Evolutionary conservation across 2,888 invertebrate genomes (phyloP).

Genomic region (Tipula helvola): DNA sequence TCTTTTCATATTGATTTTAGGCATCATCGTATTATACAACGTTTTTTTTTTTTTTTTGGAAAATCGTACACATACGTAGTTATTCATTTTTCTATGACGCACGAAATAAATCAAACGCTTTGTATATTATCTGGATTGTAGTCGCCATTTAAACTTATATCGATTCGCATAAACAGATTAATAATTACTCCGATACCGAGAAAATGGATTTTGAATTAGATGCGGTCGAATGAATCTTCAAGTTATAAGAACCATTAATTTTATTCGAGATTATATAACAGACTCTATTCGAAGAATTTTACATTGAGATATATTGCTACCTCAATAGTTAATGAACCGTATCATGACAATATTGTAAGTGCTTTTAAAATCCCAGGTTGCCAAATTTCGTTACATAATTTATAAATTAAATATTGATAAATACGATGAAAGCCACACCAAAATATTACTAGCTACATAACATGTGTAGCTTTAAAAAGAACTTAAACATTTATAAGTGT

Average conservation of each 20-base stretch:
- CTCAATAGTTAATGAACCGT: background rate
- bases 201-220: background rate
- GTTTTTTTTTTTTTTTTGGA: too few relatives aligned
- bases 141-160: background rate
- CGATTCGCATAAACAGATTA: background rate
- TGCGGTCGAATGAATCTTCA: background rate
- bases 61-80: too few relatives aligned
- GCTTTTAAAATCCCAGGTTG: background rate
- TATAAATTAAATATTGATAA: background rate
- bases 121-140: background rate
- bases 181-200: background rate
- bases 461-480: background rate
- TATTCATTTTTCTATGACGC: background rate
- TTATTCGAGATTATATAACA: background rate
- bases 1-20: background rate
- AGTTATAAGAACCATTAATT: background rate
- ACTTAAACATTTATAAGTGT: background rate
- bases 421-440: background rate
- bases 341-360: background rate
- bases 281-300: background rate
- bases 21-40: too few relatives aligned
- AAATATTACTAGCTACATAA: background rate
- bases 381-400: background rate
- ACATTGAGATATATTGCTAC: background rate
- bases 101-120: background rate